Base-by-base conservation (phyloP, 2,888 invertebrate species). In the Cacoxenus indagator region DNA sequence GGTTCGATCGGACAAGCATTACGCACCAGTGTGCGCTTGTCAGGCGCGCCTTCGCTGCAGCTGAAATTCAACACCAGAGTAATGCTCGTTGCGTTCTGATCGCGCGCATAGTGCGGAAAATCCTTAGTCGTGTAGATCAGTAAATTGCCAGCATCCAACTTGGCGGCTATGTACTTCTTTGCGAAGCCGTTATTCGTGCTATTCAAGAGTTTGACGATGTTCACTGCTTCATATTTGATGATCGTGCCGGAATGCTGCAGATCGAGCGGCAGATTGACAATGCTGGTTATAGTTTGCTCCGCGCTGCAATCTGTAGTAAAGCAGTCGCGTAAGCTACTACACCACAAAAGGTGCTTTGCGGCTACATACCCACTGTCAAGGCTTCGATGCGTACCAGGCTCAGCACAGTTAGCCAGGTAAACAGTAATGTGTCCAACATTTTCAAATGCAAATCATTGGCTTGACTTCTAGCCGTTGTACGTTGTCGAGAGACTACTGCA, bases 361-460 rank as follows among this genome's bases (percentile, higher is more conserved):
- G 4, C 22, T 51, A 51, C 51, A 22, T 9, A 51, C 51, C 51
- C 17, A 90, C 74, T 92, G 92, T 76, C 90, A 91, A 83, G 91
- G 92, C 79, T 86, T 90, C 59, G 90, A 91, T 46, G 86, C 91
- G 1, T 92, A 92, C 83, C 87, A 93, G 57, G 90, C 92, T 0
- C 87, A 51, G 22, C 4, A 51, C 51, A 51, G 9, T 51, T 1
- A 51, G 51, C 51, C 17, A 51, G 11, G 22, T 17, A 5, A 22
- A 17, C 2, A 51, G 22, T 51, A 51, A 22, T 9, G 22, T 51
- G 5, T 3, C 11, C 22, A 51, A 6, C 51, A 51, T 51, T 6
- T 6, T 9, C 22, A n/a, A 37, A 37, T 37, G 37, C 2, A 4
- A 4, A 37, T 37, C 37, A 37, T 37, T 37, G 37, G 14, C 14